Percentiles rank a stretch among this genome's conserved stretches.
Evolutionary conservation across 1,140 invertebrate genomes (phyloP).

Genomic region (Drosophila oshimai): DNA sequence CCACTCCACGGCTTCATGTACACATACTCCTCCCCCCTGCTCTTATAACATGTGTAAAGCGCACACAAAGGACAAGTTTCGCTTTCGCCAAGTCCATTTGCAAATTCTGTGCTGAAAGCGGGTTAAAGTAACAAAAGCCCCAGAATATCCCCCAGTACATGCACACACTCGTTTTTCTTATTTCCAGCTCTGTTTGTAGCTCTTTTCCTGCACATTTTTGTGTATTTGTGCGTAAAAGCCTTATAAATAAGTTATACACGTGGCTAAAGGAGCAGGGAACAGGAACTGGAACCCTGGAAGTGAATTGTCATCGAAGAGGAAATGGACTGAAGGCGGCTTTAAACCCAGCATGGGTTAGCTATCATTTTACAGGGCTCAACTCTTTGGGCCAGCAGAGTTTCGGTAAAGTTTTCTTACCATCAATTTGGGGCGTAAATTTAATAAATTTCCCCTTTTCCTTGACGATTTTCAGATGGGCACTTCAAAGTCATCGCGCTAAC

Average conservation of each 20-base stretch:
- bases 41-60: slow-evolving; percentile 63
- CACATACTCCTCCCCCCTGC: neutral
- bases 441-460: slow-evolving; percentile 1
- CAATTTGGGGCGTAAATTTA: slow-evolving; percentile 5
- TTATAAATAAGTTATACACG: slow-evolving; percentile 79
- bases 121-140: slow-evolving; percentile 61
- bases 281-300: slow-evolving; percentile 20
- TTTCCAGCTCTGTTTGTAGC: slow-evolving; percentile 20
- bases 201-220: slow-evolving; percentile 31
- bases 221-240: slow-evolving; percentile 78
- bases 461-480: slow-evolving; percentile 11
- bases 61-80: slow-evolving; percentile 76
- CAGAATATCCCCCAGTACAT: slow-evolving; percentile 6
- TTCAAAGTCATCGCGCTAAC: slow-evolving; percentile 36
- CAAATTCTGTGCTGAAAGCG: slow-evolving; percentile 71
- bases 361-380: slow-evolving; percentile 37
- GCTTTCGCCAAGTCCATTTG: slow-evolving; percentile 69
- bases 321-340: slow-evolving; percentile 21
- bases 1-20: slow-evolving; percentile 9
- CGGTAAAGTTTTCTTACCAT: neutral
- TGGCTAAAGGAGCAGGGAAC: slow-evolving; percentile 24
- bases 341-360: slow-evolving; percentile 31
- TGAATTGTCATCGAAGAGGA: slow-evolving; percentile 32
- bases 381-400: slow-evolving; percentile 16
- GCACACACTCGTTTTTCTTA: slow-evolving; percentile 2